Conservation (phyloP, 1,140 invertebrate species). For the Trichonephila clavipes region DNA sequence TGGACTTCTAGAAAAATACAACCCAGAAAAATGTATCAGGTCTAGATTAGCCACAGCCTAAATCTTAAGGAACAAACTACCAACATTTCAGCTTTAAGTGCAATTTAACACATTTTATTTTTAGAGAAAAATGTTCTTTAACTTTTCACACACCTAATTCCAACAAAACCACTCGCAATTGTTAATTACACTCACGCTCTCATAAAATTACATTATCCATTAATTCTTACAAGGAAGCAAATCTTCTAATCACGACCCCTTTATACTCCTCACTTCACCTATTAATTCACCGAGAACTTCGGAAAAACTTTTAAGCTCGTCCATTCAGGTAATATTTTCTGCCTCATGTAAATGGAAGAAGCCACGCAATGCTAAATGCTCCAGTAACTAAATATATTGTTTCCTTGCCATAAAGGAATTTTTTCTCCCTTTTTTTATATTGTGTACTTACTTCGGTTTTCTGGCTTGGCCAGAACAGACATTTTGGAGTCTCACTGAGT, state of each 20-base stretch:
- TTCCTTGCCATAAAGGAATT: neutral
- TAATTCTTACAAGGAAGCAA: neutral
- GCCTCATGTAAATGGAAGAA: constrained; percentile 63
- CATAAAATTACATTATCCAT: neutral
- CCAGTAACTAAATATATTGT: constrained; percentile 57
- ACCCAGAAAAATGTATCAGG: too few relatives aligned
- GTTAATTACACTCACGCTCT: neutral
- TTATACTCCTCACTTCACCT: constrained; percentile 32
- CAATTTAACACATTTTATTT: neutral
- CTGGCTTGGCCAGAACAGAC: constrained; percentile 3
- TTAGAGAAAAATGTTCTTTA: neutral
- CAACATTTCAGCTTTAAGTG: too few relatives aligned
- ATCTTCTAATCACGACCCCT: neutral
- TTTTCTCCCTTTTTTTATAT: neutral
- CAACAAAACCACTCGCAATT: neutral
- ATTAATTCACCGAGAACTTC: neutral
- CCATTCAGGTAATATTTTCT: constrained; percentile 49
- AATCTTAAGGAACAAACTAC: too few relatives aligned
- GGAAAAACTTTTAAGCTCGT: constrained; percentile 17
- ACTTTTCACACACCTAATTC: neutral
- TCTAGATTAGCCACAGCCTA: too few relatives aligned
- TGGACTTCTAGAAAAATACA: too few relatives aligned
- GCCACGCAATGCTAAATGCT: constrained; percentile 19
- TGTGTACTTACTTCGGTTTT: constrained; percentile 1
- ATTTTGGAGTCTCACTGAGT: constrained; percentile 53